Conservation (phyloP, 2,113 vertebrate species). For the Nicator chloris region DNA sequence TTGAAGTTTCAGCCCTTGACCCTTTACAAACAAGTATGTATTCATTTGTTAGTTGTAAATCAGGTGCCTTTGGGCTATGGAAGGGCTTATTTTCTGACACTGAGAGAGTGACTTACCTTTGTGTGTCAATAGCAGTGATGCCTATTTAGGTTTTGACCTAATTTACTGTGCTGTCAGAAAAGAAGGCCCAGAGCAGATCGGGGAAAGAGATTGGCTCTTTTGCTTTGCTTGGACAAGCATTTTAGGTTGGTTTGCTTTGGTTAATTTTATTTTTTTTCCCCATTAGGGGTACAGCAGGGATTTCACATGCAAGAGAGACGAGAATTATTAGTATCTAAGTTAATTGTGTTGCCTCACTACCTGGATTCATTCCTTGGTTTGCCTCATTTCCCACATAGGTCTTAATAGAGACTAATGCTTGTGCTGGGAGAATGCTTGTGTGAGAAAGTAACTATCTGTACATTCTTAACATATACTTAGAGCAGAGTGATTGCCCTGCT, state of each 20-base stretch:
- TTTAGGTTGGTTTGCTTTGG: constrained; percentile 18
- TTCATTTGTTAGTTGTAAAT: constrained; percentile 48
- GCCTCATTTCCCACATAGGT: constrained; percentile 60
- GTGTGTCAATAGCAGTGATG: constrained; percentile 30
- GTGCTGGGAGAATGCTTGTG: constrained; percentile 49
- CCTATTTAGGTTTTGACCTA: neutral
- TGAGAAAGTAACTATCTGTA: constrained; percentile 49
- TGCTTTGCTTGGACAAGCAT: constrained; percentile 46
- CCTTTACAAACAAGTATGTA: constrained; percentile 5
- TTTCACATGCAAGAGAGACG: constrained; percentile 53
- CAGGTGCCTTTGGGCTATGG: constrained; percentile 42
- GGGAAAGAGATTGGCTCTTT: constrained; percentile 39
- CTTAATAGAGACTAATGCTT: constrained; percentile 52
- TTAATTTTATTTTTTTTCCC: neutral
- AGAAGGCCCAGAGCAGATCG: constrained; percentile 32
- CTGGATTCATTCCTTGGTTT: constrained; percentile 62
- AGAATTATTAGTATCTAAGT: constrained; percentile 55
- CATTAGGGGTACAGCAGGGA: constrained; percentile 45
- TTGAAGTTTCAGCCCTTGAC: constrained; percentile 32
- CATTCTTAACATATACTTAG: constrained; percentile 21
- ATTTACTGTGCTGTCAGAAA: constrained; percentile 45
- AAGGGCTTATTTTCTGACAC: constrained; percentile 44
- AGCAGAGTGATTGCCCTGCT: constrained; percentile 57
- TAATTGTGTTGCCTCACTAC: constrained; percentile 62
- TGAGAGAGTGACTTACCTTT: constrained; percentile 27